These are phyloP conservation scores for Drosophila repletoides DNA, from an alignment of 1,140 invertebrate species.

Conservation along the genomic window DNA sequence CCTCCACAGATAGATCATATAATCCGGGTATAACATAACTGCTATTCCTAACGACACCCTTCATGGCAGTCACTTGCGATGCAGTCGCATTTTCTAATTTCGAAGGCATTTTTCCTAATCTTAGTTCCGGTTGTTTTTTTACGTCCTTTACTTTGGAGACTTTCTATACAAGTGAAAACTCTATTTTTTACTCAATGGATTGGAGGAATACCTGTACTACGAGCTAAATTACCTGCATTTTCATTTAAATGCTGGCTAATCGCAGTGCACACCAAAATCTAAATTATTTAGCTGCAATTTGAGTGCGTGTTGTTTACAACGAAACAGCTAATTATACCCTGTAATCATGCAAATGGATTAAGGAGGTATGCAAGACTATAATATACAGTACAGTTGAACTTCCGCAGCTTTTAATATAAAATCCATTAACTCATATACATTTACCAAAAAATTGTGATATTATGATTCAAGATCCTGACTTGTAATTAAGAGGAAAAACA, in stretches of 20 bases:
- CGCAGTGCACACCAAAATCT: conserved; percentile 16
- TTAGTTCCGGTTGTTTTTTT: not conserved
- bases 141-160: not conserved
- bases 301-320: conserved; percentile 59
- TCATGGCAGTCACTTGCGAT: conserved; percentile 49
- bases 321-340: conserved; percentile 39
- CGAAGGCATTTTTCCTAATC: conserved; percentile 34
- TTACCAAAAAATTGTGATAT: too few relatives aligned
- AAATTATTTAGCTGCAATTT: conserved; percentile 51
- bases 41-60: conserved; percentile 62
- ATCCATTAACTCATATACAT: too few relatives aligned
- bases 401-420: too few relatives aligned
- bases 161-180: conserved; percentile 18
- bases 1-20: conserved; percentile 87
- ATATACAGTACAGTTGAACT: too few relatives aligned
- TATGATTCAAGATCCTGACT: too few relatives aligned
- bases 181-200: not conserved
- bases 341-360: not conserved
- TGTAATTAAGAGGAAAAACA: too few relatives aligned
- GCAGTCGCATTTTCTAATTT: conserved; percentile 59
- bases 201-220: conserved; percentile 16
- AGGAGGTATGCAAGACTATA: not conserved
- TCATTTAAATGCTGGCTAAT: conserved; percentile 56
- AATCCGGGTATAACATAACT: conserved; percentile 83
- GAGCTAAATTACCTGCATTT: conserved; percentile 63